phyloP scores from a whole-genome alignment of 2,888 invertebrate genomes.

The Spodoptera picta region DNA sequence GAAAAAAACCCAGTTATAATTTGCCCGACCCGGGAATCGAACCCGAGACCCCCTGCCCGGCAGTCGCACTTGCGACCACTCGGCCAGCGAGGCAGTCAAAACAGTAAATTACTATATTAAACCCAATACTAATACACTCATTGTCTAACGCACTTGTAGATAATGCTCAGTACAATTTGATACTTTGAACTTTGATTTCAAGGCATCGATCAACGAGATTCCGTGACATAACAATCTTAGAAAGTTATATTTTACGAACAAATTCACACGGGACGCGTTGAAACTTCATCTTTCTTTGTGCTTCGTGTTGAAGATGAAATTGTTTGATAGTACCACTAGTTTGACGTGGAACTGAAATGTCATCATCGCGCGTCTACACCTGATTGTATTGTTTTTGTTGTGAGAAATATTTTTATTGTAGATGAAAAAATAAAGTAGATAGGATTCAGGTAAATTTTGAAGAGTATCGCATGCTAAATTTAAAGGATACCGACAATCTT shows the following conservation, averaged over 20 bases:
- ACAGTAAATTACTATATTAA: no score
- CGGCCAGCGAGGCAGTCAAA: no score
- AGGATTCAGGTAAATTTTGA: no score
- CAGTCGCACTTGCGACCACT: no score
- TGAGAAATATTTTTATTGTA: neutral
- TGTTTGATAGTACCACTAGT: slow-evolving; percentile 45
- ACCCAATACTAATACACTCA: no score
- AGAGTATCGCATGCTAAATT: no score
- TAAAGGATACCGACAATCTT: no score
- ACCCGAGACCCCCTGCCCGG: no score
- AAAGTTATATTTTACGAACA: slow-evolving; percentile 56
- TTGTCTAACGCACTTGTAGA: neutral
- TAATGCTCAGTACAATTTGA: slow-evolving; percentile 2
- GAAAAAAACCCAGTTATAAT: no score
- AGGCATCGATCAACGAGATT: slow-evolving; percentile 56
- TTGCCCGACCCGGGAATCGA: no score
- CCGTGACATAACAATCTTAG: slow-evolving; percentile 58
- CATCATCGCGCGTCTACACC: neutral
- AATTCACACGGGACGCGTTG: slow-evolving; percentile 54
- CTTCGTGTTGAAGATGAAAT: slow-evolving; percentile 56
- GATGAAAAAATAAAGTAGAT: neutral
- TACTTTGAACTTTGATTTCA: slow-evolving; percentile 29
- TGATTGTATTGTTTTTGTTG: slow-evolving; percentile 9
- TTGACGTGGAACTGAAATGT: slow-evolving; percentile 28
- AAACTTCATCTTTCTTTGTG: slow-evolving; percentile 49